Evolutionary conservation across 1,140 invertebrate species (phyloP), one percentile per base, ranked within the genome.

Genomic region (Panagrolaimus sp.): DNA sequence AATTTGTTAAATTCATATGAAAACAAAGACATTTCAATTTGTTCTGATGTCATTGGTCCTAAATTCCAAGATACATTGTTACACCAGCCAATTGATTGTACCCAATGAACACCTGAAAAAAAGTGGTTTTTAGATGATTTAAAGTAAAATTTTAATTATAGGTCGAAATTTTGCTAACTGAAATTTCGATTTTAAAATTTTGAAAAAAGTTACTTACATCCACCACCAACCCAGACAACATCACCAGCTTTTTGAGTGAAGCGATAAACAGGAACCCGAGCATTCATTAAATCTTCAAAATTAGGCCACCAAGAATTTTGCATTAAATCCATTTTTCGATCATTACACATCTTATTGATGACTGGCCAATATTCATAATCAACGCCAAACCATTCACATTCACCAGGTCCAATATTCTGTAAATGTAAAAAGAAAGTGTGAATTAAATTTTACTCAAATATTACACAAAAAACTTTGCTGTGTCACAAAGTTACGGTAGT

Each of bases 221-320:
- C 94, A 51, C 93, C 91, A 85, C 96, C 96, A 14, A 99, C 94
- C 93, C 94, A 99, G 53, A 99, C 96, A 43, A 98, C 87, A 87
- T 99, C 96, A 44, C 96, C 96, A 45, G 96, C 96, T 78, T 92
- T 89, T 86, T 99, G 96, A 68, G 93, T 88, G 86, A 99, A 99
- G 71, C 94, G 87, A 84, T 98, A 98, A 11, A 98, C 93, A 57
- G 96, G 96, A 76, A 99, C 91, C 84, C 95, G 91, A 80, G 91
- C 92, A 76, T 92, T 91, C 76, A 92, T 90, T 14, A 98, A 86
- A 84, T 98, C 95, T 78, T 94, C 91, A 61, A 96, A 85, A 46
- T 92, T 89, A 0, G 96, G 96, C 96, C 96, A 99, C 95, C 95
- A 99, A n/a, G 92, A 95, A 0, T 96, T 96, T 83, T 94, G 92